Evolutionary conservation across 2,888 invertebrate genomes (phyloP).

Genomic region (Drosophila neutralis): DNA sequence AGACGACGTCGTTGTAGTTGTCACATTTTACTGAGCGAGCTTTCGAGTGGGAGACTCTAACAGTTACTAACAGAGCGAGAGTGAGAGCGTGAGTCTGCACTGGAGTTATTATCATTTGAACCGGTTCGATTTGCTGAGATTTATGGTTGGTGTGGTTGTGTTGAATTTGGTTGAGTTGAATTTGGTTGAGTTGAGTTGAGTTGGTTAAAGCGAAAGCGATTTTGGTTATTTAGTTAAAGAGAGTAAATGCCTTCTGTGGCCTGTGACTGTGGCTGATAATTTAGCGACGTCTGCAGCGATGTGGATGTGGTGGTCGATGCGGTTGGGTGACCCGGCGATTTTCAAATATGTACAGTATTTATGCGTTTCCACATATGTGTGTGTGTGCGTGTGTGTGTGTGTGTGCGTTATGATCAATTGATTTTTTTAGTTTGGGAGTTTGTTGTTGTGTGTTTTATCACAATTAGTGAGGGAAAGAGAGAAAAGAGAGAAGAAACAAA

Average conservation of each 20-base stretch:
- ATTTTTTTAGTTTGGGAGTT: conserved; percentile 3
- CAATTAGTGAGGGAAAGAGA: conserved; percentile 51
- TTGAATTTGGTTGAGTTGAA: conserved; percentile 13
- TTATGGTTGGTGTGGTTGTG: conserved; percentile 6
- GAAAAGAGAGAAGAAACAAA: conserved; percentile 68
- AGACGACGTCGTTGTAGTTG: conserved; percentile 46
- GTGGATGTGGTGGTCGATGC: conserved; percentile 2
- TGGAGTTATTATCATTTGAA: conserved; percentile 11
- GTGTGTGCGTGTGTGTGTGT: neutral
- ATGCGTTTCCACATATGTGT: neutral
- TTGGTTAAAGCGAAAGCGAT: conserved; percentile 65
- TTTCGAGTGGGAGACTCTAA: conserved; percentile 22
- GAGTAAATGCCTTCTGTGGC: conserved; percentile 56
- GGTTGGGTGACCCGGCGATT: conserved; percentile 6
- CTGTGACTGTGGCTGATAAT: conserved; percentile 50
- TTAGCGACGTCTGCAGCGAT: conserved; percentile 68
- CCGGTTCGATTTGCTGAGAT: conserved; percentile 10
- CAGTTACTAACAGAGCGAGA: conserved; percentile 22
- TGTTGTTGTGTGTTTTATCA: conserved; percentile 37
- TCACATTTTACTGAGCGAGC: conserved; percentile 40
- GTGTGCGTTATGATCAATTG: neutral
- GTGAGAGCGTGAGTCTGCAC: conserved; percentile 16
- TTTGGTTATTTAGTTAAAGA: conserved; percentile 44
- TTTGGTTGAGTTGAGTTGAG: conserved; percentile 19
- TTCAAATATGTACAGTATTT: conserved; percentile 14